Evolutionary conservation across 2,888 invertebrate genomes (phyloP).

Genomic region (Polyommatus icarus): DNA sequence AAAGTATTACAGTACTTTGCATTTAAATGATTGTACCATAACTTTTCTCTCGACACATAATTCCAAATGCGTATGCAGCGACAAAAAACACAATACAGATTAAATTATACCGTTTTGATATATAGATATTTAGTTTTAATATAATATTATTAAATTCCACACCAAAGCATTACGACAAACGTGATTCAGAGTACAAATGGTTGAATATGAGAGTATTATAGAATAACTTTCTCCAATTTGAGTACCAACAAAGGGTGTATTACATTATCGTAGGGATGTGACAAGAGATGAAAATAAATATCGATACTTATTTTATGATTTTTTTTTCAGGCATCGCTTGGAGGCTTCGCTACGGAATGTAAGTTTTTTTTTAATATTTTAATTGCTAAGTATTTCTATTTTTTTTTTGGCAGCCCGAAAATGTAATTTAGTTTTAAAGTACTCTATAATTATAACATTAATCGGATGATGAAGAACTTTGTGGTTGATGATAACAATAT

Average conservation of each 20-base stretch:
- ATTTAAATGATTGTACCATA: conserved; percentile 11
- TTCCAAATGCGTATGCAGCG: not conserved
- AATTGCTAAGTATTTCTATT: not conserved
- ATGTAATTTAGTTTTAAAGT: too few species aligned
- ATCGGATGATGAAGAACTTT: too few species aligned
- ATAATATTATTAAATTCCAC: conserved; percentile 22
- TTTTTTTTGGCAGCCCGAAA: not conserved
- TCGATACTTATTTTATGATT: not conserved
- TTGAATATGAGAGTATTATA: conserved; percentile 21
- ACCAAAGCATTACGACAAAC: conserved; percentile 22
- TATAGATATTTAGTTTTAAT: conserved; percentile 19
- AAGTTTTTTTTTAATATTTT: not conserved
- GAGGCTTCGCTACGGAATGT: not conserved
- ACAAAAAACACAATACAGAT: conserved; percentile 2
- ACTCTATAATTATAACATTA: too few species aligned
- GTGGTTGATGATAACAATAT: not conserved
- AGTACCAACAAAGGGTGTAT: conserved; percentile 31
- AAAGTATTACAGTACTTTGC: not conserved
- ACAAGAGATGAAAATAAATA: not conserved
- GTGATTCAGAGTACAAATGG: conserved; percentile 26
- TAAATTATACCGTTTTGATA: conserved; percentile 26
- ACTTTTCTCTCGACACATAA: conserved; percentile 9
- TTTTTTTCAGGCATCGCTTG: not conserved
- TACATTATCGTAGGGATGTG: conserved; percentile 18
- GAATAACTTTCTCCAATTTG: conserved; percentile 32